phyloP scores from a whole-genome alignment of 2,888 invertebrate species.

The Cryptocephalus primarius region DNA sequence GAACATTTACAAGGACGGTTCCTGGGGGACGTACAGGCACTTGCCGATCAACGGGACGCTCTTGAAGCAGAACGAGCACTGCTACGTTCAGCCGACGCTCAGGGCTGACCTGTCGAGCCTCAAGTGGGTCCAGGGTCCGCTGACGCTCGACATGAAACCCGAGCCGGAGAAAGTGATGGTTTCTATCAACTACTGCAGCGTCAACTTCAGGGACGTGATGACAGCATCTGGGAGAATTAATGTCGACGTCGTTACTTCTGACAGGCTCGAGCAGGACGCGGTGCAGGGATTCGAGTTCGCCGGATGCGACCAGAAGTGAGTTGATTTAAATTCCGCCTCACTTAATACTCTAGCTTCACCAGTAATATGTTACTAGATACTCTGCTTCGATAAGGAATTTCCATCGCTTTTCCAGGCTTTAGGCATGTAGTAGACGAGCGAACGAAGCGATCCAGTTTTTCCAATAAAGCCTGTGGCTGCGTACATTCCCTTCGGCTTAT shows the following conservation, averaged over 20 bases:
- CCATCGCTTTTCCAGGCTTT: too few species aligned
- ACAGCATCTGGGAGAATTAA: conserved; percentile 82
- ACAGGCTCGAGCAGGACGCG: conserved; percentile 52
- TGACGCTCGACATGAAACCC: conserved; percentile 16
- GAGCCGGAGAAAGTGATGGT: conserved; percentile 15
- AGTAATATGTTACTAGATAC: too few species aligned
- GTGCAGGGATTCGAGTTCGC: conserved; percentile 60
- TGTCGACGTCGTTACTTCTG: conserved; percentile 64
- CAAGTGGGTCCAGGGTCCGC: conserved; percentile 67
- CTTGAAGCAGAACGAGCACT: conserved; percentile 48
- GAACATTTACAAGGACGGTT: conserved; percentile 58
- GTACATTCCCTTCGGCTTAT: too few species aligned
- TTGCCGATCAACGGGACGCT: conserved; percentile 48
- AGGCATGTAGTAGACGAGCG: too few species aligned
- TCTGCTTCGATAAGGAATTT: too few species aligned
- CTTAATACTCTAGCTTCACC: too few species aligned
- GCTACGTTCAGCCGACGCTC: conserved; percentile 63
- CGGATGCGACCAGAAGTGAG: conserved; percentile 36
- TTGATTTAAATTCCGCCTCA: too few species aligned
- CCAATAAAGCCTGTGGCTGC: too few species aligned
- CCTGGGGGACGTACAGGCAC: conserved; percentile 69
- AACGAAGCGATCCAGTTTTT: too few species aligned
- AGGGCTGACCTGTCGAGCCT: conserved; percentile 81
- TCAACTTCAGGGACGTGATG: conserved; percentile 96
- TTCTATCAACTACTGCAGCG: conserved; percentile 52